phyloP scores from a whole-genome alignment of 2,113 vertebrate species.

The Bubo blakistoni region DNA sequence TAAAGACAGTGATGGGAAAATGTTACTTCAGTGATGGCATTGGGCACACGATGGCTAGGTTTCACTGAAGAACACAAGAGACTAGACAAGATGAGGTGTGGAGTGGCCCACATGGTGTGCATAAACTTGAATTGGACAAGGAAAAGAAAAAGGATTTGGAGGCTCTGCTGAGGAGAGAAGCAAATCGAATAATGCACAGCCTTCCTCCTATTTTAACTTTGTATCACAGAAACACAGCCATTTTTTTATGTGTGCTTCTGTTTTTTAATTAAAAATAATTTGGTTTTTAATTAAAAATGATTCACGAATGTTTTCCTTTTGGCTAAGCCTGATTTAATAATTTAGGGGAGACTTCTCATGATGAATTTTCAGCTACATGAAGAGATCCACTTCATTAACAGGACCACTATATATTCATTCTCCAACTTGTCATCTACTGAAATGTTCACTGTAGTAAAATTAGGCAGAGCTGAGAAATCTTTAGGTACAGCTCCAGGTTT shows the following conservation, averaged over 20 bases:
- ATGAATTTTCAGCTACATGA: slow-evolving; percentile 1
- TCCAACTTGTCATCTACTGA: neutral
- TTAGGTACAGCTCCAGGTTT: neutral
- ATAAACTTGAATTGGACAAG: neutral
- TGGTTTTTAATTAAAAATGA: neutral
- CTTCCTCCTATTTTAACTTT: neutral
- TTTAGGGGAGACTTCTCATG: neutral
- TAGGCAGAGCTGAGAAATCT: slow-evolving; percentile 21
- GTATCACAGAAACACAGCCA: neutral
- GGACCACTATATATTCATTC: neutral
- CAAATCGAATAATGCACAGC: neutral
- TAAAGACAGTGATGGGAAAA: neutral
- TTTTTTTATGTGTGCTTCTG: neutral
- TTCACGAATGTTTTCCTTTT: neutral
- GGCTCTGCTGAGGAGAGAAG: neutral
- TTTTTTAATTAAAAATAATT: neutral
- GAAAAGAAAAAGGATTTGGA: neutral
- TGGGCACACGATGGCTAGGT: fast-evolving
- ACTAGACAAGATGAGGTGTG: neutral
- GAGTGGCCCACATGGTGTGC: neutral
- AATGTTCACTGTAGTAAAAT: slow-evolving; percentile 3
- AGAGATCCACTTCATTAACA: neutral
- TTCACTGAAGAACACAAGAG: neutral
- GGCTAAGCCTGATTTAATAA: neutral
- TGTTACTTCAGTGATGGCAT: neutral